These are phyloP conservation scores for Drosophila virilis DNA, from an alignment of 1,140 invertebrate species.

Conservation along the genomic window DNA sequence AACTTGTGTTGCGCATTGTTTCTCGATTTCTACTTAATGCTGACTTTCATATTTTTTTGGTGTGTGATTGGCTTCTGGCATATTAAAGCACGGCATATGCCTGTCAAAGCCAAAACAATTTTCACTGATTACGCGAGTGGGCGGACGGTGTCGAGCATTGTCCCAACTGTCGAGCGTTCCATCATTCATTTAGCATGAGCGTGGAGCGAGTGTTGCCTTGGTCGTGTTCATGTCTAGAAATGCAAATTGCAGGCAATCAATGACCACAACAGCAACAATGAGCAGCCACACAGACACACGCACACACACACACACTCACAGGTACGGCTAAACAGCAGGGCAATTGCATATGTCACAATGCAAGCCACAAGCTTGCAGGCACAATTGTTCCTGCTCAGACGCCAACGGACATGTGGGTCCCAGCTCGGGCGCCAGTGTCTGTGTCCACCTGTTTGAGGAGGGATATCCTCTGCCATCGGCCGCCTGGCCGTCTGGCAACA, in stretches of 20 bases:
- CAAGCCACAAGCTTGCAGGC: conserved; percentile 9
- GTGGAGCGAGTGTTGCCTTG: conserved; percentile 10
- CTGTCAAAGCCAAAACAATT: conserved; percentile 48
- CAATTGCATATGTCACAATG: conserved; percentile 23
- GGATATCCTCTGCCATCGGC: neutral
- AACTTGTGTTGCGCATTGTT: neutral
- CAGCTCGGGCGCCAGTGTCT: neutral
- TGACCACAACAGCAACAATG: conserved; percentile 53
- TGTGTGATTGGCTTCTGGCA: conserved; percentile 1
- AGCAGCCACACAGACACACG: neutral
- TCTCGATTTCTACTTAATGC: conserved; percentile 4
- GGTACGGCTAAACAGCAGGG: neutral
- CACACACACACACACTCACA: neutral
- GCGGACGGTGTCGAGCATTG: neutral
- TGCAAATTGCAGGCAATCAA: conserved; percentile 67
- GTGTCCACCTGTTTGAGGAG: conserved; percentile 6
- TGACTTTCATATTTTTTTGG: neutral
- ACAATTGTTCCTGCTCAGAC: neutral
- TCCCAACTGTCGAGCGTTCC: conserved; percentile 5
- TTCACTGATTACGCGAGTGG: conserved; percentile 44
- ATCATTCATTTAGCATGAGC: conserved; percentile 20
- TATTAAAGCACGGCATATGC: conserved; percentile 5
- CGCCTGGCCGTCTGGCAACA: conserved; percentile 4
- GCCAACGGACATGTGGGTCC: neutral
- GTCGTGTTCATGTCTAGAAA: conserved; percentile 55